Evolutionary conservation across 1,140 invertebrate genomes (phyloP), one percentile per base, ranked within the genome.

Genomic region (Eumeta japonica): DNA sequence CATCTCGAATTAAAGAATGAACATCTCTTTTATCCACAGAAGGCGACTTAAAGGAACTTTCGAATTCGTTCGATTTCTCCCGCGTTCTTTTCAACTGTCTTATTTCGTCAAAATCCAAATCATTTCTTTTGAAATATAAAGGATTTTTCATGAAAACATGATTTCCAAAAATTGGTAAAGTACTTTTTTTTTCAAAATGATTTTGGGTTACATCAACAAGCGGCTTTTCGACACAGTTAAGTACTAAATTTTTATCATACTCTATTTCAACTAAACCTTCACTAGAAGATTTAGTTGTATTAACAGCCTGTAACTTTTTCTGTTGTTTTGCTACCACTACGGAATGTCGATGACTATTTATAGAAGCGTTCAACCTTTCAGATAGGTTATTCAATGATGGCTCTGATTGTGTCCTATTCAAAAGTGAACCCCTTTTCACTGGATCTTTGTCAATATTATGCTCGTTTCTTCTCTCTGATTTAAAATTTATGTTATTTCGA

Each of bases 1-100:
- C 66, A 15, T 74, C 65, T 45, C 66, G 61, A 28, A 74, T 40
- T 44, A 71, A 47, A 18, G 60, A 20, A 52, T 74, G 66, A 16
- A 57, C 39, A 55, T 74, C 62, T 50, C 46, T 67, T 36, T 66
- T 74, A 53, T 74, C 68, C 36, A 67, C 53, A 13, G 62, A 62
- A 11, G 68, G 68, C 2, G 68, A 74, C 36, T 70, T 74, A 28
- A 74, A 74, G 1, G 61, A 67, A 53, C 62, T 74, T 53, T 74
- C 64, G 35, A 74, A 74, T 31, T 74, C 68, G 38, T 55, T 66
- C 1, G 66, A 66, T 62, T 71, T 71, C 52, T 74, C 71, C 37
- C 68, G 53, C 10, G 66, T 73, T 35, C 68, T 52, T 49, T 73
- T 73, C 10, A 73, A 50, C 11, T 64, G 57, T 41, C 64, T 54